phyloP scores from a whole-genome alignment of 1,140 invertebrate species.

The Phthorimaea operculella region DNA sequence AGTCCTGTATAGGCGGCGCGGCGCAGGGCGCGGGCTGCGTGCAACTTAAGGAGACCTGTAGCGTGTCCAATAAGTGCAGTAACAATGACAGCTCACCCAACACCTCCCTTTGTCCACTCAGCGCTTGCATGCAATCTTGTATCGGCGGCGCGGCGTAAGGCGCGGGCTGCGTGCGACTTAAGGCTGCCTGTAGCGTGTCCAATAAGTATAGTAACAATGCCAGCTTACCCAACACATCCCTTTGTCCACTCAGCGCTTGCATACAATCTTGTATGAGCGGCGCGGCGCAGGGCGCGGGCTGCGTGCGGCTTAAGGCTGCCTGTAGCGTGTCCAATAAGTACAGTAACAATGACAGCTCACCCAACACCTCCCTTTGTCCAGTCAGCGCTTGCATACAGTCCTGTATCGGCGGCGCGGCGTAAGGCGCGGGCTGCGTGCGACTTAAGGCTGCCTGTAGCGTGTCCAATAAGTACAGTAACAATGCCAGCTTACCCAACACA shows the following conservation, averaged over 20 bases:
- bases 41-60: too few species aligned
- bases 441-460: too few species aligned
- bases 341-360: slow-evolving; percentile 22
- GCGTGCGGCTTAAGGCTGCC: too few species aligned
- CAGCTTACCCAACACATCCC: slow-evolving; percentile 32
- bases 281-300: slow-evolving; percentile 14
- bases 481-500: slow-evolving; percentile 26
- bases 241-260: slow-evolving; percentile 30
- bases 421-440: slow-evolving; percentile 13
- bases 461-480: slow-evolving; percentile 23
- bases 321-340: too few species aligned
- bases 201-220: slow-evolving; percentile 17
- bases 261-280: slow-evolving; percentile 25
- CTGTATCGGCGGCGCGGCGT: slow-evolving; percentile 18
- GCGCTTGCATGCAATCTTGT: slow-evolving; percentile 24
- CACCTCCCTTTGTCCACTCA: slow-evolving; percentile 32
- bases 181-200: too few species aligned
- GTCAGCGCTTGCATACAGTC: slow-evolving; percentile 29
- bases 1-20: slow-evolving; percentile 22
- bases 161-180: slow-evolving; percentile 6
- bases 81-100: slow-evolving; percentile 23
- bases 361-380: slow-evolving; percentile 32
- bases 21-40: slow-evolving; percentile 13
- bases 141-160: slow-evolving; percentile 23
- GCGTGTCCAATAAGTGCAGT: too few species aligned